Conservation (phyloP, 2,888 invertebrate genomes). For the Drosophila putrida region DNA sequence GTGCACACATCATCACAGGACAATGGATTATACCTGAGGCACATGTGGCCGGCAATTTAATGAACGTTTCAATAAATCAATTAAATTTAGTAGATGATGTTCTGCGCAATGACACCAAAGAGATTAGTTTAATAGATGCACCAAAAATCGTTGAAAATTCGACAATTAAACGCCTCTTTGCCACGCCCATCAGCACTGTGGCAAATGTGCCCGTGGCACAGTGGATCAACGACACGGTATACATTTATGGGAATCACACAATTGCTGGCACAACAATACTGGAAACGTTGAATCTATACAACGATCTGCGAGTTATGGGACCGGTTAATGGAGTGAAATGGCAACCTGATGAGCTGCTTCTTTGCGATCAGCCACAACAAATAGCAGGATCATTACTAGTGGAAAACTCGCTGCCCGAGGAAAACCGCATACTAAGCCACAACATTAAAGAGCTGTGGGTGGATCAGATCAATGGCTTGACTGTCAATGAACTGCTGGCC, state of each 20-base stretch:
- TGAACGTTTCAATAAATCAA: conserved; percentile 85
- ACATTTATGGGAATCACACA: conserved; percentile 83
- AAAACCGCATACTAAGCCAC: conserved; percentile 71
- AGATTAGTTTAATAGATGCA: conserved; percentile 84
- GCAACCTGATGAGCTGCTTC: conserved; percentile 83
- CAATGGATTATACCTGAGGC: conserved; percentile 78
- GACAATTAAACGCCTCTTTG: conserved; percentile 83
- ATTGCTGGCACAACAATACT: conserved; percentile 85
- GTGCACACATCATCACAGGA: conserved; percentile 85
- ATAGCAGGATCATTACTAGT: conserved; percentile 73
- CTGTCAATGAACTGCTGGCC: conserved; percentile 65
- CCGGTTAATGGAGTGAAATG: conserved; percentile 85
- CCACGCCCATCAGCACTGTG: conserved; percentile 76
- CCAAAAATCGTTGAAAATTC: conserved; percentile 71
- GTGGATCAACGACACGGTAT: conserved; percentile 86
- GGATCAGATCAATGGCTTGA: conserved; percentile 80
- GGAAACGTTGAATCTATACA: conserved; percentile 76
- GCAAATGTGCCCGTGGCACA: conserved; percentile 86
- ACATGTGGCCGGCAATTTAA: conserved; percentile 77
- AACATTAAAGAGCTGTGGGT: conserved; percentile 77
- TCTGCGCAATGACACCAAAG: conserved; percentile 83
- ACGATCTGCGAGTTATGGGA: conserved; percentile 77
- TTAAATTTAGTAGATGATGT: conserved; percentile 86
- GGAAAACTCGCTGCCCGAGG: conserved; percentile 56
- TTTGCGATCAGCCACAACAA: conserved; percentile 74